phyloP scores from a whole-genome alignment of 1,140 invertebrate genomes.

The Chrysopa pallens region DNA sequence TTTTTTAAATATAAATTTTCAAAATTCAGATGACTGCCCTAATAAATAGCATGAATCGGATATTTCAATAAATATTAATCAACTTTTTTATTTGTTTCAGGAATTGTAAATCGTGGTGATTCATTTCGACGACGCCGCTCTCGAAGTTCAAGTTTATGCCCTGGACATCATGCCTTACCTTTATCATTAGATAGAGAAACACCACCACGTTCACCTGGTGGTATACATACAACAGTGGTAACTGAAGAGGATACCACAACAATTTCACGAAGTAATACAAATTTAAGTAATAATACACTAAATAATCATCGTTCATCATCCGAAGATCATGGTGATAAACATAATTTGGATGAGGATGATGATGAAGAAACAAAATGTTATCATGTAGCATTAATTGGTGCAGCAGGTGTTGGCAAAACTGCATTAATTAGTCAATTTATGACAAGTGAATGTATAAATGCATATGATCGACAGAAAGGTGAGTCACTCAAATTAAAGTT shows the following conservation, averaged over 20 bases:
- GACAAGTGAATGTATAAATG: slow-evolving; percentile 88
- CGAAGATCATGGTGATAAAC: slow-evolving; percentile 13
- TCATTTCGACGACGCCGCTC: slow-evolving; percentile 65
- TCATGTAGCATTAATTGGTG: slow-evolving; percentile 66
- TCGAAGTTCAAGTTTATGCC: slow-evolving; percentile 51
- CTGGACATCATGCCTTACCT: slow-evolving; percentile 26
- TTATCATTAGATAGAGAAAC: slow-evolving; percentile 11
- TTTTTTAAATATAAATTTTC: too few relatives aligned
- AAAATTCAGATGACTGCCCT: too few relatives aligned
- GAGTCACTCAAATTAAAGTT: too few relatives aligned
- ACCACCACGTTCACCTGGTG: slow-evolving; percentile 19
- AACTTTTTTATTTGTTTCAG: slow-evolving; percentile 30
- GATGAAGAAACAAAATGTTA: slow-evolving; percentile 37
- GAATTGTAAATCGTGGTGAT: slow-evolving; percentile 75
- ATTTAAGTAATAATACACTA: neutral
- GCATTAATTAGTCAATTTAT: slow-evolving; percentile 82
- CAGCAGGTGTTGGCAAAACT: slow-evolving; percentile 77
- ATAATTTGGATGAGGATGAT: neutral
- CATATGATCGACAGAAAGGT: slow-evolving; percentile 68
- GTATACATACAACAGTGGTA: slow-evolving; percentile 5
- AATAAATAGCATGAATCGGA: too few relatives aligned
- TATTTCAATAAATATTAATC: too few relatives aligned
- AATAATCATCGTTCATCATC: slow-evolving; percentile 13
- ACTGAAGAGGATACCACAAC: neutral
- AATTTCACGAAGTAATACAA: neutral